phyloP scores from a whole-genome alignment of 2,888 invertebrate species.

The Eupeodes luniger region DNA sequence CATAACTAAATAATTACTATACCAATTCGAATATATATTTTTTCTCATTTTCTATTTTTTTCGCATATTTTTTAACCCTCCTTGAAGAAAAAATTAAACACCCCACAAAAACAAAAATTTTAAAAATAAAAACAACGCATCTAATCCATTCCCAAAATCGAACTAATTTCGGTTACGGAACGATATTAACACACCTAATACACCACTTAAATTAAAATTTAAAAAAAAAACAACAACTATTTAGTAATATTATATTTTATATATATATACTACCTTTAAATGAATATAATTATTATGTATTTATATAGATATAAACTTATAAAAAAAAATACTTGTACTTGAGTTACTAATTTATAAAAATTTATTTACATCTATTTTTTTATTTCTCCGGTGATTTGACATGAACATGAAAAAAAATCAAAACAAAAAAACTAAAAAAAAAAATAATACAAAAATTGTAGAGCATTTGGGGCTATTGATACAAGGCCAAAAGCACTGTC shows the following conservation, averaged over 20 bases:
- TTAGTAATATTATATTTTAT: slow-evolving; percentile 26
- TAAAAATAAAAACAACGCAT: slow-evolving; percentile 45
- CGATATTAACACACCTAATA: slow-evolving; percentile 64
- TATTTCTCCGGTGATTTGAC: slow-evolving; percentile 74
- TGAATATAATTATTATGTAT: slow-evolving; percentile 24
- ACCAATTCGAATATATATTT: background rate
- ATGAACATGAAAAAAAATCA: slow-evolving; percentile 42
- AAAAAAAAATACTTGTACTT: slow-evolving; percentile 53
- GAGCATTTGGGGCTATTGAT: slow-evolving; percentile 83
- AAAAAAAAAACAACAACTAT: slow-evolving; percentile 1
- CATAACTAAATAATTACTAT: background rate
- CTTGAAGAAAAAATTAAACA: background rate
- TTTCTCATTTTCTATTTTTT: slow-evolving; percentile 13
- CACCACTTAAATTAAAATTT: slow-evolving; percentile 47
- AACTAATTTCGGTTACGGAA: slow-evolving; percentile 67
- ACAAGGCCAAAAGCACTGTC: slow-evolving; percentile 84
- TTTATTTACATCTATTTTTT: slow-evolving; percentile 70
- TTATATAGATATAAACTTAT: background rate
- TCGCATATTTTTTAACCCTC: slow-evolving; percentile 14
- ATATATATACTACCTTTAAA: slow-evolving; percentile 37
- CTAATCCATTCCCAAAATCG: slow-evolving; percentile 68
- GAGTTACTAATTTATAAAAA: slow-evolving; percentile 71
- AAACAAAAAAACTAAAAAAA: slow-evolving; percentile 55
- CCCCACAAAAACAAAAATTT: background rate
- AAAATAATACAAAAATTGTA: slow-evolving; percentile 78